A percentile compares a stretch with the other conserved stretches of the same genome.
These are phyloP conservation scores for Argyrosomus regius DNA, from an alignment of 2,797 vertebrate species.

Conservation along the genomic window DNA sequence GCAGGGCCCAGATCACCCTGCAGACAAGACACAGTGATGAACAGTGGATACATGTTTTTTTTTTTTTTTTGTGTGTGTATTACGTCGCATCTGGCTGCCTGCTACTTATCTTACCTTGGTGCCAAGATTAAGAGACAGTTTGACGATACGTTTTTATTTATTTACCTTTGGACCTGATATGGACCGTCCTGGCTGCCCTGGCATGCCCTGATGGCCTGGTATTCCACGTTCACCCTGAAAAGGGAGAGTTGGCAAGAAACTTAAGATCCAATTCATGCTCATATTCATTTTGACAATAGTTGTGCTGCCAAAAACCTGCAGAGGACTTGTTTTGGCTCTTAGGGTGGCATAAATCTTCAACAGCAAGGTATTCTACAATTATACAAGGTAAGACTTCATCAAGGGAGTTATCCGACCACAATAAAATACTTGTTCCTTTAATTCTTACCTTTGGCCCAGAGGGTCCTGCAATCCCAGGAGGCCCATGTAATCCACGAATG, in stretches of 20 bases:
- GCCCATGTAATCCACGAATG: conserved; percentile 90
- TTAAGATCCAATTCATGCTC: conserved; percentile 11
- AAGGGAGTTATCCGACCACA: neutral
- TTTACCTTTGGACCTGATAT: conserved; percentile 93
- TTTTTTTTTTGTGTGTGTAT: conserved; percentile 26
- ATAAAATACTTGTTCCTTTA: neutral
- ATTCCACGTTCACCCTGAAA: conserved; percentile 91
- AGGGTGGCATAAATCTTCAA: conserved; percentile 24
- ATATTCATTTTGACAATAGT: conserved; percentile 13
- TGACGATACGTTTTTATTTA: conserved; percentile 33
- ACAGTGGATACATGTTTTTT: neutral
- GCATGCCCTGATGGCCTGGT: conserved; percentile 88
- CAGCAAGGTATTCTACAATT: neutral
- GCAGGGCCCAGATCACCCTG: conserved; percentile 90
- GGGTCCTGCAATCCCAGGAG: conserved; percentile 88
- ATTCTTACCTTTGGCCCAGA: conserved; percentile 89
- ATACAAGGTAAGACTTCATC: neutral
- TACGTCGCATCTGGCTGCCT: conserved; percentile 29
- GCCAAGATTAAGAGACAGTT: conserved; percentile 47
- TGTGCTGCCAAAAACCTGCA: conserved; percentile 17
- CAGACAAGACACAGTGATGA: conserved; percentile 34
- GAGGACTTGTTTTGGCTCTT: conserved; percentile 19
- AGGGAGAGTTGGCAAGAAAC: conserved; percentile 32
- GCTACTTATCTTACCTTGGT: conserved; percentile 8
- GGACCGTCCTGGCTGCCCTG: conserved; percentile 89